Percentiles rank a stretch among this genome's conserved stretches.
Conservation (phyloP, 2,797 vertebrate genomes). For the Tenualosa ilisha region DNA sequence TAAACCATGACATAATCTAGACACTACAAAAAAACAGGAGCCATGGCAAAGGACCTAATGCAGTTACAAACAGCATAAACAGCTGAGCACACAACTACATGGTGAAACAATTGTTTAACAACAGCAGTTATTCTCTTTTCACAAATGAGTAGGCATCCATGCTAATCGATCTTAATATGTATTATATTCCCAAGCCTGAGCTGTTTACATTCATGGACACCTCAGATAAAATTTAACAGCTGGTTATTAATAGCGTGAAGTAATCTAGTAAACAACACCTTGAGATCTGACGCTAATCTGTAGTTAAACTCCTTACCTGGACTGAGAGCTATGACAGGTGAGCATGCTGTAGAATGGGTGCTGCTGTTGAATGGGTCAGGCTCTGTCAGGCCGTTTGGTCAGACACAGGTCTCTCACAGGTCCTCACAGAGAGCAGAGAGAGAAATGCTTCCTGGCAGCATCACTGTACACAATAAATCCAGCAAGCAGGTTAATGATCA, state of each 20-base stretch:
- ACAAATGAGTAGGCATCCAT: neutral
- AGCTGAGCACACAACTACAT: neutral
- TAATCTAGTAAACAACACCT: neutral
- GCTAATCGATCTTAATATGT: neutral
- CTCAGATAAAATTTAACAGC: neutral
- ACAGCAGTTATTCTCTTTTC: neutral
- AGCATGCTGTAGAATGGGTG: constrained; percentile 42
- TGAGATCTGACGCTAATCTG: neutral
- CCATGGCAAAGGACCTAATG: neutral
- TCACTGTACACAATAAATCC: constrained; percentile 66
- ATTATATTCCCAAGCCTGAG: neutral
- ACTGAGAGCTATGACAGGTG: constrained; percentile 36
- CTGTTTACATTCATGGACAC: neutral
- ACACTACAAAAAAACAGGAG: neutral
- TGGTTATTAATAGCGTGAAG: neutral
- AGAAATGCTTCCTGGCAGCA: constrained; percentile 65
- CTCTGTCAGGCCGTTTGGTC: constrained; percentile 19
- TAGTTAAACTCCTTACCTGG: constrained; percentile 59
- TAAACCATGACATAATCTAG: constrained; percentile 21
- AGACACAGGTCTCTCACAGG: neutral
- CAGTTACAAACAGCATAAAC: neutral
- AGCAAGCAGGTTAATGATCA: constrained; percentile 72
- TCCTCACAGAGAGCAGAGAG: constrained; percentile 55
- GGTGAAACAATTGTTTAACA: neutral
- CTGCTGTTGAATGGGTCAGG: neutral